These are phyloP conservation scores for Catocala fraxini DNA, from an alignment of 2,888 invertebrate species.

Conservation along the genomic window DNA sequence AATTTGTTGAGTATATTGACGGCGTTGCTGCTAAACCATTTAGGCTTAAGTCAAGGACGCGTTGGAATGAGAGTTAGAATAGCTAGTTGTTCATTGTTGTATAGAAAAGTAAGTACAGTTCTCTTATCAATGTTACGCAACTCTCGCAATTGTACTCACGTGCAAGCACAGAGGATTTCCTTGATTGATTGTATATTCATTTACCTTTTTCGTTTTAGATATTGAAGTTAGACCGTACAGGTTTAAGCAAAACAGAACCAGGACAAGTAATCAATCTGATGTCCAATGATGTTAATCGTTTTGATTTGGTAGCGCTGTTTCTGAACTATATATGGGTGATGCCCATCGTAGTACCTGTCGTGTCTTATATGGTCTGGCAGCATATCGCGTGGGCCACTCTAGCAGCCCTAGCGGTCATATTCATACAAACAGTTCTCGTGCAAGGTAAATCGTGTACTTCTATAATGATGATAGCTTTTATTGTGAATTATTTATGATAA, in stretches of 20 bases:
- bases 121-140: constrained; percentile 1
- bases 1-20: constrained; percentile 87
- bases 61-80: constrained; percentile 93
- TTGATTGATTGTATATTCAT: background rate
- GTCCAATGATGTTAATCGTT: constrained; percentile 95
- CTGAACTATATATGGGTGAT: constrained; percentile 94
- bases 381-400: constrained; percentile 76
- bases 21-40: constrained; percentile 90
- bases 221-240: constrained; percentile 84
- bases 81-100: constrained; percentile 93
- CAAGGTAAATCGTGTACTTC: constrained; percentile 68
- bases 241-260: constrained; percentile 89
- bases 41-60: constrained; percentile 85
- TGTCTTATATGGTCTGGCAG: constrained; percentile 81
- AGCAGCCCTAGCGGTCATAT: constrained; percentile 78
- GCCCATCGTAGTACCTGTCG: constrained; percentile 91
- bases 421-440: constrained; percentile 88
- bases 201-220: constrained; percentile 63
- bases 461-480: constrained; percentile 12
- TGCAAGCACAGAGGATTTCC: background rate
- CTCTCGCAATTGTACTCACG: background rate
- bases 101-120: constrained; percentile 90
- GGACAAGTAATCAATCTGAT: constrained; percentile 95
- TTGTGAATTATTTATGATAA: background rate
- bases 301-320: constrained; percentile 91